Base-by-base conservation (phyloP, 2,888 invertebrate species). In the Nezara viridula region DNA sequence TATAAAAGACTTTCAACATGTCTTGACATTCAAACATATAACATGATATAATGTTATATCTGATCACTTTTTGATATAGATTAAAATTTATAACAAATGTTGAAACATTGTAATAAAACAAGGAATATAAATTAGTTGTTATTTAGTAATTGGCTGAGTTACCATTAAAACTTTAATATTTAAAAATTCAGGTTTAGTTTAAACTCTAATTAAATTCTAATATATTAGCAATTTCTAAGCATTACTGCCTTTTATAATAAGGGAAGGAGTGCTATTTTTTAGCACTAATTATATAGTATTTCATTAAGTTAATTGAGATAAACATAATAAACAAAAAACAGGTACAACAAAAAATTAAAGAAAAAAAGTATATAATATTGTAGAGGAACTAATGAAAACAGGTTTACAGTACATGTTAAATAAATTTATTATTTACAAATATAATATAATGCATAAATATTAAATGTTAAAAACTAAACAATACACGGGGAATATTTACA, bases 101-200 rank as follows among this genome's bases (percentile, higher is more conserved):
- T 55, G 37, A 55, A 21, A 40, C 60, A 86, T 86, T 52, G 37
- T 37, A 44, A 81, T 14, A 32, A 44, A 44, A 44, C 44, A 44
- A 81, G 4, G 88, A 24, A 24, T 88, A 88, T 88, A 88, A 88
- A 88, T 60, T 73, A 73, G 49, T 60, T 73, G 27, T 88, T 73
- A 44, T 73, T 88, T 19, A 50, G 16, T 86, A 86, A 86, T 86
- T 86, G 86, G 86, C 86, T 86, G 86, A 86, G 86, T 86, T 86
- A 40, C 16, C 60, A 40, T 37, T n/a, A 40, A 60, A 86, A 52
- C 12, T 32, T 55, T 37, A 52, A 49, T 55, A 52, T 86, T 86
- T 40, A 27, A 86, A 32, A 50, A 16, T 86, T 86, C 27, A 86
- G 37, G 37, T 50, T 49, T 86, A 50, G 4, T 86, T 73, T 81